Evolutionary conservation across 2,113 vertebrate species (phyloP), one percentile per base, ranked within the genome.

Genomic region (Vireo altiloquus): DNA sequence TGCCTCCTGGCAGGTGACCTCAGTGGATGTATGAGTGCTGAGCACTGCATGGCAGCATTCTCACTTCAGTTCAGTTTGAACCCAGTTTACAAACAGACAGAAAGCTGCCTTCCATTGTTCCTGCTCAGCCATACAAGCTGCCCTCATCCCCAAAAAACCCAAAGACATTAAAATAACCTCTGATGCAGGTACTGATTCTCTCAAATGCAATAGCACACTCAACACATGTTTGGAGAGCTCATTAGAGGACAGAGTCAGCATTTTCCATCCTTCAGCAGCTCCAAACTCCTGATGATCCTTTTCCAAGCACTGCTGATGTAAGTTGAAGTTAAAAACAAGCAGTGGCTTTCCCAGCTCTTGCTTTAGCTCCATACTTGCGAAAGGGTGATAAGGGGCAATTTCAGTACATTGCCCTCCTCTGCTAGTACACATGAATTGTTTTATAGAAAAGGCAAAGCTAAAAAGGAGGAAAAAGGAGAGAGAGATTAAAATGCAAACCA

Each of bases 101-200:
- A 74, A 49, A 57, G 12, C 40, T 37, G 10, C 31, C 13, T 72
- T n/a, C 13, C 10, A 0, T 8, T 91, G 42, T 13, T 10, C 21
- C 52, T 30, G 6, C 27, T 68, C 28, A 68, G 17, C 9, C 19
- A 28, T 56, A 31, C 31, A 71, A 20, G 30, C 17, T 76, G 17
- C 1, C 8, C 3, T n/a, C 15, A 35, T 31, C 35, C 22, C 10
- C 5, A 35, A 47, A 65, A 50, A 23, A 1, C 0, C 11, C 1
- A 6, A 60, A n/a, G 10, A 11, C 23, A 40, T 46, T 54, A 13
- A 44, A 82, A 33, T 42, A 82, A 72, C 25, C 4, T 60, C 69
- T 82, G 30, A 44, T 47, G 19, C 19, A 78, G 44, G 11, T 5
- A 2, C 4, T 2, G 1, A 6, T 52, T 17, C 30, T 61, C 47